A percentile compares a stretch with the other conserved stretches of the same genome.
These are phyloP conservation scores for Eonycteris spelaea DNA, from an alignment of 2,113 vertebrate species.

Conservation along the genomic window DNA sequence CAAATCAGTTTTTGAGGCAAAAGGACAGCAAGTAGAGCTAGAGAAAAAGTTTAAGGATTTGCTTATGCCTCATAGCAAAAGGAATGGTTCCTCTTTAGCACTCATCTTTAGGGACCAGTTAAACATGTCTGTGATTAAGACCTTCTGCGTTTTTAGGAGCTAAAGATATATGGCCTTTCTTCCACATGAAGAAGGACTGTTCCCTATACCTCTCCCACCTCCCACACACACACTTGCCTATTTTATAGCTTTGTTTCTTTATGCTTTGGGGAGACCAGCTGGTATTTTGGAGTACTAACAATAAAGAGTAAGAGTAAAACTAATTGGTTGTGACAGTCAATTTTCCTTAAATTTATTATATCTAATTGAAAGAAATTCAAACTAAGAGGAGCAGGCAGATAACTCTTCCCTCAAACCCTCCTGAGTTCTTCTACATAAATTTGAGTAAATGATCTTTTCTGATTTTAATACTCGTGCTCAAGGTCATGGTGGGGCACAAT, in stretches of 20 bases:
- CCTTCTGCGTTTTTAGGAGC: not conserved
- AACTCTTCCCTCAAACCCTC: not conserved
- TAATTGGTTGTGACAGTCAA: not conserved
- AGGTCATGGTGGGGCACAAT: not conserved
- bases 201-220: too few relatives aligned
- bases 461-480: not conserved
- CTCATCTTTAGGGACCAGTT: not conserved
- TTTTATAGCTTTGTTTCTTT: not conserved
- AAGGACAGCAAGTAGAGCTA: not conserved
- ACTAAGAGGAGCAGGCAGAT: not conserved
- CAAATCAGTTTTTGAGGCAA: not conserved
- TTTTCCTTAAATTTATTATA: not conserved
- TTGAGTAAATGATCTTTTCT: not conserved
- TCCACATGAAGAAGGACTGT: not conserved
- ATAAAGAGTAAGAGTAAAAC: not conserved
- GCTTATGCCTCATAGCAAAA: too few relatives aligned
- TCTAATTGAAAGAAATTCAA: not conserved
- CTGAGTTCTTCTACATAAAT: not conserved
- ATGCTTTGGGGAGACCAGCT: not conserved
- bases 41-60: not conserved
- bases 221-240: not conserved
- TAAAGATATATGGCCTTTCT: too few relatives aligned
- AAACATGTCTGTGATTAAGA: not conserved
- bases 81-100: not conserved
- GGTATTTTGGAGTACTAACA: not conserved